Conservation (phyloP, 2,888 invertebrate genomes). For the Athrips mouffetella region DNA sequence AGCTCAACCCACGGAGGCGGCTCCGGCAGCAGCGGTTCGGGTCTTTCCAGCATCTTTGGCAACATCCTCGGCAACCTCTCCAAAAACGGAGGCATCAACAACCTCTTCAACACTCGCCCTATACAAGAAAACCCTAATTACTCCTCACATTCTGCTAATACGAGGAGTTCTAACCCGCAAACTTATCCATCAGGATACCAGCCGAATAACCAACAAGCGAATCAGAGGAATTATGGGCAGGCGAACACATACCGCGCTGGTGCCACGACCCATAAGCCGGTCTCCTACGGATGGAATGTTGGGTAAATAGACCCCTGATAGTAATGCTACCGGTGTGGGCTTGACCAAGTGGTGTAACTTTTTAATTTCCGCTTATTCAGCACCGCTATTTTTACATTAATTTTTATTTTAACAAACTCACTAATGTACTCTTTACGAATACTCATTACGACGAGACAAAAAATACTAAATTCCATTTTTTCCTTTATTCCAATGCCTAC, state of each 20-base stretch:
- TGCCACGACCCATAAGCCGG: conserved; percentile 57
- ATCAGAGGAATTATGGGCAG: conserved; percentile 58
- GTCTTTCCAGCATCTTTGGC: conserved; percentile 60
- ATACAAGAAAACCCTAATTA: conserved; percentile 69
- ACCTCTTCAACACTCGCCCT: conserved; percentile 64
- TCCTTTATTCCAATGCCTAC: too few relatives aligned
- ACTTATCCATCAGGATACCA: conserved; percentile 65
- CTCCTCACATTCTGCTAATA: conserved; percentile 55
- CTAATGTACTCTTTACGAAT: too few relatives aligned
- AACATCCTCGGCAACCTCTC: conserved; percentile 58
- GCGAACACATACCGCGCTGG: conserved; percentile 44
- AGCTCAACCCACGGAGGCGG: too few relatives aligned
- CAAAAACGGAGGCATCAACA: conserved; percentile 53
- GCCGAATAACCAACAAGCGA: conserved; percentile 48
- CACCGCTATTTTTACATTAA: conserved; percentile 13
- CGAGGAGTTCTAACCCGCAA: conserved; percentile 60
- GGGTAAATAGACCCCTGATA: conserved; percentile 57
- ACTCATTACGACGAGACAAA: too few relatives aligned
- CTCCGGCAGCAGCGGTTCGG: conserved; percentile 32
- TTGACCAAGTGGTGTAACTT: conserved; percentile 32
- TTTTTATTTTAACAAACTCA: neutral
- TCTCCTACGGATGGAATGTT: conserved; percentile 67
- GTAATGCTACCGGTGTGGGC: conserved; percentile 37
- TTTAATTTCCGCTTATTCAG: conserved; percentile 10
- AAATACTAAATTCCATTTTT: too few relatives aligned